Conservation (phyloP, 2,888 invertebrate genomes). For the Drosophila meridiana region DNA sequence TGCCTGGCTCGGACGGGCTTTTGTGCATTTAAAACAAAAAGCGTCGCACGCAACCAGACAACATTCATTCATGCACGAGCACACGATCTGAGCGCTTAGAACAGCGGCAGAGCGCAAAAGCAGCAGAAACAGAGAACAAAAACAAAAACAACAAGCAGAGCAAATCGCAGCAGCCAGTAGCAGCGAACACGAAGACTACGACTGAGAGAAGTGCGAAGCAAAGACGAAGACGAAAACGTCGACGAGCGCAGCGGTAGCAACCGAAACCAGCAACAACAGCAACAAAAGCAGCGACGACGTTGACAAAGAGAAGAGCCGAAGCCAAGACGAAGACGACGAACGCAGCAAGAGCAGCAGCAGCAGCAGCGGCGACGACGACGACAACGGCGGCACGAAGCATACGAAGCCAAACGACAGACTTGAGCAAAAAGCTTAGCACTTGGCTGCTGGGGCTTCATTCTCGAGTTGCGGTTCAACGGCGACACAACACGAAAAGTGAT, state of each 20-base stretch:
- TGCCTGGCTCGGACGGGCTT: constrained; percentile 11
- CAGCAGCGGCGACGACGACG: constrained; percentile 18
- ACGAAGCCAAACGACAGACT: constrained; percentile 53
- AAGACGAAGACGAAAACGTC: constrained; percentile 12
- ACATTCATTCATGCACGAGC: constrained; percentile 82
- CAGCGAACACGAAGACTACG: constrained; percentile 4
- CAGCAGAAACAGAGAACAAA: constrained; percentile 28
- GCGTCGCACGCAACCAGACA: constrained; percentile 58
- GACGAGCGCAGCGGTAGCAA: constrained; percentile 11
- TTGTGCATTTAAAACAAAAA: constrained; percentile 75
- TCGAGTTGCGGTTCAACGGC: constrained; percentile 71
- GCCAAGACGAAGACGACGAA: constrained; percentile 17
- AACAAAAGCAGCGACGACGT: constrained; percentile 1
- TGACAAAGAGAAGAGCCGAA: neutral
- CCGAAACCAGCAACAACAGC: neutral
- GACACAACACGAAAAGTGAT: constrained; percentile 39
- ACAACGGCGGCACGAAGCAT: constrained; percentile 14
- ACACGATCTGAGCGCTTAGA: constrained; percentile 82
- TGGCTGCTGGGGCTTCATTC: constrained; percentile 73
- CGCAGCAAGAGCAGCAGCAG: neutral
- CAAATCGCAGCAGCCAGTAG: constrained; percentile 9
- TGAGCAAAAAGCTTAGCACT: constrained; percentile 73
- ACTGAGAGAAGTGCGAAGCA: constrained; percentile 1
- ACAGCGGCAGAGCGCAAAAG: constrained; percentile 56
- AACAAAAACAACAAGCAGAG: constrained; percentile 11